phyloP scores from a whole-genome alignment of 2,888 invertebrate species.

The Paralinhomoeus sp. region DNA sequence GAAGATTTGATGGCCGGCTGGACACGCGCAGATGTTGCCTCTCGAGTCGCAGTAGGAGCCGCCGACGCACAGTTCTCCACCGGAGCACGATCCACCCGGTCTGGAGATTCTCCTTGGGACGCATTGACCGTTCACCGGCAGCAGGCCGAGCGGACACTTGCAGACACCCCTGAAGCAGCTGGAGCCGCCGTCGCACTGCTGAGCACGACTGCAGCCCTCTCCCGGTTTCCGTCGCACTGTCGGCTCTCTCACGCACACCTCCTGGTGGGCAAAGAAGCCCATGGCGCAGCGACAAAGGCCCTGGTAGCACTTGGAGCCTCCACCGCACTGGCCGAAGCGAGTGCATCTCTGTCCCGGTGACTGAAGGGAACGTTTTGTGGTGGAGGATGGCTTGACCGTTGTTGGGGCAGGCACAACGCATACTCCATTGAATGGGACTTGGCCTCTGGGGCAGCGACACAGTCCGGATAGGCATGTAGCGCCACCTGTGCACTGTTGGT shows the following conservation, averaged over 20 bases:
- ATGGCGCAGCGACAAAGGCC: constrained; percentile 8
- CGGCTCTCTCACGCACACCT: constrained; percentile 2
- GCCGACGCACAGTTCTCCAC: background rate
- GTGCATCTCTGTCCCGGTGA: constrained; percentile 3
- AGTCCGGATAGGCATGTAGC: constrained; percentile 6
- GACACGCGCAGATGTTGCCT: constrained; percentile 1
- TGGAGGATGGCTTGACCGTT: too few relatives aligned
- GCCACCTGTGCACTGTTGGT: too few relatives aligned
- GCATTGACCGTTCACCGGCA: background rate
- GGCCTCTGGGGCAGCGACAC: constrained; percentile 9
- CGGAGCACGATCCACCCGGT: constrained; percentile 1
- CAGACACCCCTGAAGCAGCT: constrained; percentile 7
- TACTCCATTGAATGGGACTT: background rate
- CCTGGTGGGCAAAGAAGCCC: constrained; percentile 3
- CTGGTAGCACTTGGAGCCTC: constrained; percentile 8
- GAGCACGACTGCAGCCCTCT: constrained; percentile 9
- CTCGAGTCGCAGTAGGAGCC: background rate
- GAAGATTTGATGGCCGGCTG: background rate
- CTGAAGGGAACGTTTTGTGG: too few relatives aligned
- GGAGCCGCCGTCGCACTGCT: constrained; percentile 14
- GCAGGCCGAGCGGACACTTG: background rate
- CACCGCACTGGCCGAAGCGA: constrained; percentile 5
- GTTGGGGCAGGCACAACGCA: too few relatives aligned
- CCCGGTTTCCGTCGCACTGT: constrained; percentile 3
- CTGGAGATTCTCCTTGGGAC: background rate